Percentiles rank a stretch among this genome's conserved stretches.
Conservation (phyloP, 2,888 invertebrate genomes). For the Acronicta alni region DNA sequence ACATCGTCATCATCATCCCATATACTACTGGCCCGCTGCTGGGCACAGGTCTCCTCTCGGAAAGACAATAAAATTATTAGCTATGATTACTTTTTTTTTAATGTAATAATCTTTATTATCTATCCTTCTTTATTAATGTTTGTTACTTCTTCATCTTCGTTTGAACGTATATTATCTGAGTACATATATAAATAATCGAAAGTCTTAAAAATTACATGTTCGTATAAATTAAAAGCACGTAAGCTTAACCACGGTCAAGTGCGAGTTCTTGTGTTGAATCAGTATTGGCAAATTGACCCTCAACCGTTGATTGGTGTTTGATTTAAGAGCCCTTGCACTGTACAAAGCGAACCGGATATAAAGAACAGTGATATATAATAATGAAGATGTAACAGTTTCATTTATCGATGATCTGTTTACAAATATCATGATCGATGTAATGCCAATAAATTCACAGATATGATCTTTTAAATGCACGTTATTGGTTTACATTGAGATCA, state of each 20-base stretch:
- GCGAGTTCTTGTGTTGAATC: constrained; percentile 14
- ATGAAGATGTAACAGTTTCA: constrained; percentile 16
- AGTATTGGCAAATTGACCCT: constrained; percentile 23
- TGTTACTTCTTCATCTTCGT: too few species aligned
- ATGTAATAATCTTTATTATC: too few species aligned
- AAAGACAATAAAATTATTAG: too few species aligned
- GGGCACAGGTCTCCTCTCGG: too few species aligned
- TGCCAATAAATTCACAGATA: constrained; percentile 43
- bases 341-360: constrained; percentile 9
- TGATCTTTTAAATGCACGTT: constrained; percentile 36
- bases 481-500: constrained; percentile 41
- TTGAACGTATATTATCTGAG: too few species aligned
- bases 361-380: background rate
- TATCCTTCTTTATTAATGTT: too few species aligned
- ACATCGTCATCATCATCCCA: too few species aligned
- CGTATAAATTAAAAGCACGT: constrained; percentile 7
- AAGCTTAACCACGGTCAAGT: constrained; percentile 25
- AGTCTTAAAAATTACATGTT: background rate
- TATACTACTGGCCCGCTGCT: too few species aligned
- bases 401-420: constrained; percentile 23
- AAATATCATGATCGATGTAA: constrained; percentile 39
- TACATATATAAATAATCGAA: background rate
- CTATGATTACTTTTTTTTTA: too few species aligned
- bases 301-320: constrained; percentile 12
- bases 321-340: constrained; percentile 32